A percentile compares a stretch with the other conserved stretches of the same genome.
These are phyloP conservation scores for Tetranychus cinnabarinus DNA, from an alignment of 1,140 invertebrate species.

Conservation along the genomic window DNA sequence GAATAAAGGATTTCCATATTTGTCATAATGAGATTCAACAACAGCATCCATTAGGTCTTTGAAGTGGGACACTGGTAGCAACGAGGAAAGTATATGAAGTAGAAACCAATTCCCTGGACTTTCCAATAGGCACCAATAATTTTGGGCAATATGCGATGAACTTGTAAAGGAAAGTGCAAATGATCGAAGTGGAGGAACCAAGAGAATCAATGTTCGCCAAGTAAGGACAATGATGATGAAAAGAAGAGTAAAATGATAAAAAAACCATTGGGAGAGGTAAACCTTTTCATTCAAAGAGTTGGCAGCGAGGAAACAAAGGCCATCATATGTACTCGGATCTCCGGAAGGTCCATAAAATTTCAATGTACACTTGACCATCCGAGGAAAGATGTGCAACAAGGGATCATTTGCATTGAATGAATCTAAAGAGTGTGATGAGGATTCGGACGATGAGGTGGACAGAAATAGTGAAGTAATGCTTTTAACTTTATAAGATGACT, in stretches of 20 bases:
- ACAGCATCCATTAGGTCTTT: not conserved
- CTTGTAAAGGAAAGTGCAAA: not conserved
- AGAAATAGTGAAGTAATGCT: not conserved
- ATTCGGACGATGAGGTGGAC: too few relatives aligned
- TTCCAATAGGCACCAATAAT: not conserved
- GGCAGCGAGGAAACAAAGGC: slow-evolving; percentile 35
- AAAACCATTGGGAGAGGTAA: slow-evolving; percentile 47
- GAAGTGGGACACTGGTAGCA: not conserved
- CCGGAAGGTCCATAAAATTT: slow-evolving; percentile 35
- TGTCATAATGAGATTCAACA: not conserved
- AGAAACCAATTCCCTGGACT: not conserved
- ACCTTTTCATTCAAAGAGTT: slow-evolving; percentile 90
- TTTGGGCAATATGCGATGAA: not conserved
- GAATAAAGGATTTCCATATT: not conserved
- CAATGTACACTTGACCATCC: slow-evolving; percentile 70
- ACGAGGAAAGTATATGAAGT: not conserved
- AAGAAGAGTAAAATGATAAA: slow-evolving; percentile 15
- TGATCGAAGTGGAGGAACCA: not conserved
- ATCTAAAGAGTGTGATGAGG: too few relatives aligned
- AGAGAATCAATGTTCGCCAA: not conserved
- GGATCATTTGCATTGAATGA: not conserved
- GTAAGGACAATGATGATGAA: slow-evolving; percentile 9
- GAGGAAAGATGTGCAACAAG: slow-evolving; percentile 52
- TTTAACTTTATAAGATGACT: not conserved
- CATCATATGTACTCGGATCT: slow-evolving; percentile 23